phyloP scores from a whole-genome alignment of 2,888 invertebrate genomes.

The Eupithecia inturbata region DNA sequence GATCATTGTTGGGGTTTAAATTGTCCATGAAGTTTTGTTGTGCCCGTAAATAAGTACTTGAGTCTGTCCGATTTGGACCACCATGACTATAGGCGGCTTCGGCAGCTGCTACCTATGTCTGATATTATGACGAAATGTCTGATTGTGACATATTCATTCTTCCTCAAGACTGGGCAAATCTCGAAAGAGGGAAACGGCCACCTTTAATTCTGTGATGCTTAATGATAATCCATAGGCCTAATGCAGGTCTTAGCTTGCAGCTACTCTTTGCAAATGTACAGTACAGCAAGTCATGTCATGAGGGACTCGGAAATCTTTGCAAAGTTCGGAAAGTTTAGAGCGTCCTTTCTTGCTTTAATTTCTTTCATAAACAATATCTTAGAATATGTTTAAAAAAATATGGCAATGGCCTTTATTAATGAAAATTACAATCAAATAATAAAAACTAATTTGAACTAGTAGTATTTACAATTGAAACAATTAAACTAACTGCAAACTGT shows the following conservation, averaged over 20 bases:
- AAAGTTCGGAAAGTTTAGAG: neutral
- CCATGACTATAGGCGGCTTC: slow-evolving; percentile 39
- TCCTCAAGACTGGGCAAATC: neutral
- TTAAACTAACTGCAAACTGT: too few species aligned
- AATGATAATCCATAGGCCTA: neutral
- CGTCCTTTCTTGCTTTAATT: neutral
- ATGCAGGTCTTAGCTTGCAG: too few species aligned
- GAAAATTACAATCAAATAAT: too few species aligned
- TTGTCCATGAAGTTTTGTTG: slow-evolving; percentile 66
- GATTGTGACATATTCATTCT: slow-evolving; percentile 24
- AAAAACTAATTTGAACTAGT: too few species aligned
- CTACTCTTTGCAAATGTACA: neutral
- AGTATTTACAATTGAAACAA: too few species aligned
- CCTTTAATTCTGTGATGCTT: neutral
- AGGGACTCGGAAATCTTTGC: neutral
- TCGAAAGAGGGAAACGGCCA: neutral
- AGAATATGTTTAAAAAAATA: too few species aligned
- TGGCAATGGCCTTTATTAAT: too few species aligned
- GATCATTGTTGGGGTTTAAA: slow-evolving; percentile 66
- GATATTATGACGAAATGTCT: slow-evolving; percentile 35
- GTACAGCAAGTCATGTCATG: too few species aligned
- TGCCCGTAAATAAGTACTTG: slow-evolving; percentile 42
- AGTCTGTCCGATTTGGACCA: slow-evolving; percentile 44
- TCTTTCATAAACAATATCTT: neutral
- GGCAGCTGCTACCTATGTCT: slow-evolving; percentile 38